A percentile compares a stretch with the other conserved stretches of the same genome.
phyloP scores from a whole-genome alignment of 2,797 vertebrate species.

The Halcyon leucocephala region DNA sequence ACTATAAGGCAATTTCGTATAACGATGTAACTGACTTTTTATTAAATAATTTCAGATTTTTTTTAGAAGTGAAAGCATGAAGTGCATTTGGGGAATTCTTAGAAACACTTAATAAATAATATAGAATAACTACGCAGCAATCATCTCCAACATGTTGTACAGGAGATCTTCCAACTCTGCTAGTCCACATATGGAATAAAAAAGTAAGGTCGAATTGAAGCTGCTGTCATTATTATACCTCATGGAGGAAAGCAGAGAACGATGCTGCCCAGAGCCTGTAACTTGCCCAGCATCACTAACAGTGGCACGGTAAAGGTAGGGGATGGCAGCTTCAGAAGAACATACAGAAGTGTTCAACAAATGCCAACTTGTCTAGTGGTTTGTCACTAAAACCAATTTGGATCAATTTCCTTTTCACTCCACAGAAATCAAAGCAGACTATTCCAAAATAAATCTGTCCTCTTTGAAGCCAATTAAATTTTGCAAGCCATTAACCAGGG shows the following conservation, averaged over 20 bases:
- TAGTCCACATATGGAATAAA: not conserved
- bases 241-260: not conserved
- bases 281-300: fast-evolving
- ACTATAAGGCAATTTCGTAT: not conserved
- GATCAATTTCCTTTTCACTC: not conserved
- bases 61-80: not conserved
- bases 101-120: not conserved
- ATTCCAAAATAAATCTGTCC: slow-evolving; percentile 14
- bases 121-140: not conserved
- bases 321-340: not conserved
- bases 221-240: not conserved
- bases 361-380: not conserved
- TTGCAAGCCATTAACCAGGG: not conserved
- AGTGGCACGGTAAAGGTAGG: not conserved
- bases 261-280: fast-evolving
- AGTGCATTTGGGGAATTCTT: not conserved
- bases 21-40: not conserved
- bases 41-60: not conserved
- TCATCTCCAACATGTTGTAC: not conserved
- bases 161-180: not conserved
- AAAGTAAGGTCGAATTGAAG: not conserved
- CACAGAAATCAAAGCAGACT: slow-evolving; percentile 13
- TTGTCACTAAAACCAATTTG: not conserved
- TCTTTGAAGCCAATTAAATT: slow-evolving; percentile 3
- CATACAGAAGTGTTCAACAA: not conserved